phyloP scores from a whole-genome alignment of 2,113 vertebrate species.

The Hippopotamus amphibius region DNA sequence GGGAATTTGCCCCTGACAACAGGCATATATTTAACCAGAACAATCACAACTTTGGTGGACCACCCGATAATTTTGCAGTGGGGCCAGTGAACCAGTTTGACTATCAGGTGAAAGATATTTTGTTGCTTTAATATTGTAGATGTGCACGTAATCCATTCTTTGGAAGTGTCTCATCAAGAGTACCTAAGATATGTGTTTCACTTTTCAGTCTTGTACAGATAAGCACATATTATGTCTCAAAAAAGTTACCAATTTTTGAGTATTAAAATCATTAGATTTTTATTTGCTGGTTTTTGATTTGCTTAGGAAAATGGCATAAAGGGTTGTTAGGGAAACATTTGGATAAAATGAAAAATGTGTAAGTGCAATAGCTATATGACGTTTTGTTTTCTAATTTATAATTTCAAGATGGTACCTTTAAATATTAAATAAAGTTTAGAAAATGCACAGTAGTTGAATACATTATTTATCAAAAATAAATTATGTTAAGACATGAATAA shows the following conservation, averaged over 20 bases:
- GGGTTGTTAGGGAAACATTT: conserved; percentile 75
- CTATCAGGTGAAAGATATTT: conserved; percentile 97
- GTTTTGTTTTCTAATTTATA: conserved; percentile 78
- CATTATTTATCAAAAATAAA: conserved; percentile 55
- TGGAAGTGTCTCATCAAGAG: conserved; percentile 86
- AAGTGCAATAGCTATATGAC: conserved; percentile 74
- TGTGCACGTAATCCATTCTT: conserved; percentile 84
- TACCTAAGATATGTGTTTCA: conserved; percentile 85
- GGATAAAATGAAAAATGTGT: conserved; percentile 77
- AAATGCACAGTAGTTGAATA: conserved; percentile 72
- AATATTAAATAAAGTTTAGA: conserved; percentile 73
- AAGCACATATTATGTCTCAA: conserved; percentile 64
- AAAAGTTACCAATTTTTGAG: conserved; percentile 12
- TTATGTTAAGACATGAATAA: conserved; percentile 58
- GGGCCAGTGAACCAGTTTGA: conserved; percentile 99
- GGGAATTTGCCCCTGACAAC: conserved; percentile 96
- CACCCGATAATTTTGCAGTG: conserved; percentile 98
- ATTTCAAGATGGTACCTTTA: conserved; percentile 70
- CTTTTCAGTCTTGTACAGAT: conserved; percentile 83
- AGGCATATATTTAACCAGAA: conserved; percentile 98
- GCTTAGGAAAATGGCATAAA: conserved; percentile 76
- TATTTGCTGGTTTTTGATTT: conserved; percentile 76
- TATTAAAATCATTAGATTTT: conserved; percentile 71
- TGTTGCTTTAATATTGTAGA: conserved; percentile 89
- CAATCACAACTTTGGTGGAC: conserved; percentile 98